Evolutionary conservation across 2,888 invertebrate genomes (phyloP), one percentile per base, ranked within the genome.

Genomic region (Cataglyphis cursor): DNA sequence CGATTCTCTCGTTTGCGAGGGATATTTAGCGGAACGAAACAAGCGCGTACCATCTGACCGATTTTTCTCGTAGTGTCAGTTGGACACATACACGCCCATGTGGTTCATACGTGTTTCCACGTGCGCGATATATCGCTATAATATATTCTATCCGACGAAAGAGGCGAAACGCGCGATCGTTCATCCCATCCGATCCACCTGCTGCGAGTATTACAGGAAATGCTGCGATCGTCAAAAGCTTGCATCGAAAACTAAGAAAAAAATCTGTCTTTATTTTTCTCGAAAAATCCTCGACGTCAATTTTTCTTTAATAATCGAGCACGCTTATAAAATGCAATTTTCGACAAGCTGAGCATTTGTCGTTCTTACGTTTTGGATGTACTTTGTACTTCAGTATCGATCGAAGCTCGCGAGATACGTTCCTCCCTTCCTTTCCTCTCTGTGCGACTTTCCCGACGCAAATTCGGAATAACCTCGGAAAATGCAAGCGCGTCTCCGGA

Each of bases 21-120:
- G 87, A 87, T 88, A 88, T 88, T 88, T 87, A 84, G 61, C 78
- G 57, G 80, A 65, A 28, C 57, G 68, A n/a, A 68, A 64, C 28
- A 44, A 28, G 28, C 82, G 59, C 72, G 57, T 86, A 75, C 57
- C 59, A 18, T 48, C 51, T 78, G 38, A 64, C 57, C 41, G 81
- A 82, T 70, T 84, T 85, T 35, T 18, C 24, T 38, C 35, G 41
- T 62, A 28, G n/a, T 4, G 51, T 41, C 57, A 35, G 5, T 66
- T 51, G 21, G 59, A 6, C 12, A 12, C 24, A n/a, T n/a, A 24
- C 6, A 24, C 15, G 18, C 8, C 10, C 51, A 48, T 31, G n/a
- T 31, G 24, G 15, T 61, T 38, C 35, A 6, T 24, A 44, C n/a
- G 15, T 35, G 18, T 75, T 65, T 66, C 10, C 66, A 61, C 66